A percentile compares a stretch with the other conserved stretches of the same genome.
Evolutionary conservation across 2,113 vertebrate species (phyloP).

Genomic region (Hemichromis elongatus): DNA sequence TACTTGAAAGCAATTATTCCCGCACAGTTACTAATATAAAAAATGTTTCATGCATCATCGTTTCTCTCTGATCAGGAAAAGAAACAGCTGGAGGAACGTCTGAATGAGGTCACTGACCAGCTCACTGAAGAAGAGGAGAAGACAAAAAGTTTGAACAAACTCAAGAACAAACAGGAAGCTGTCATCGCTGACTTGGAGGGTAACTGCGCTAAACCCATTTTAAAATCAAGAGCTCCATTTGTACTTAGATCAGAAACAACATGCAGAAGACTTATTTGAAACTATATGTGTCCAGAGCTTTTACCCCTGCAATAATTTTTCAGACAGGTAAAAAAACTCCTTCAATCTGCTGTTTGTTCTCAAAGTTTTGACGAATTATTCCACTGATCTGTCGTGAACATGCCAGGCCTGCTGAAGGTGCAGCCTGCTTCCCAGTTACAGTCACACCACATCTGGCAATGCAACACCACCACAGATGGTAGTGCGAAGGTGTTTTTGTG

Average conservation of each 20-base stretch:
- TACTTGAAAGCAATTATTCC: neutral
- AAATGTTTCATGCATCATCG: neutral
- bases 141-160: constrained; percentile 85
- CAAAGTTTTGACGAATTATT: neutral
- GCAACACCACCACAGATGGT: neutral
- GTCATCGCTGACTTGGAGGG: constrained; percentile 85
- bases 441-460: neutral
- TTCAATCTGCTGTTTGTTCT: neutral
- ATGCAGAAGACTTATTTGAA: neutral
- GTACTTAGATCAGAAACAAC: neutral
- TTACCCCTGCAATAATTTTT: neutral
- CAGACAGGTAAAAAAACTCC: neutral
- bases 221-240: neutral
- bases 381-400: neutral
- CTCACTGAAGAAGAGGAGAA: constrained; percentile 89
- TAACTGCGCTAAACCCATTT: constrained; percentile 29
- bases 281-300: neutral
- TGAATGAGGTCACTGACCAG: constrained; percentile 81
- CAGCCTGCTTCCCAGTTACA: neutral
- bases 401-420: neutral
- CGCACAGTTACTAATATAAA: neutral
- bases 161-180: constrained; percentile 87
- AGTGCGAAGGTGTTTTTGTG: neutral
- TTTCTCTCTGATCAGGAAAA: constrained; percentile 75
- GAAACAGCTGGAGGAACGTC: constrained; percentile 82